Base-by-base conservation (phyloP, 2,888 invertebrate species). In the Timandra comae region DNA sequence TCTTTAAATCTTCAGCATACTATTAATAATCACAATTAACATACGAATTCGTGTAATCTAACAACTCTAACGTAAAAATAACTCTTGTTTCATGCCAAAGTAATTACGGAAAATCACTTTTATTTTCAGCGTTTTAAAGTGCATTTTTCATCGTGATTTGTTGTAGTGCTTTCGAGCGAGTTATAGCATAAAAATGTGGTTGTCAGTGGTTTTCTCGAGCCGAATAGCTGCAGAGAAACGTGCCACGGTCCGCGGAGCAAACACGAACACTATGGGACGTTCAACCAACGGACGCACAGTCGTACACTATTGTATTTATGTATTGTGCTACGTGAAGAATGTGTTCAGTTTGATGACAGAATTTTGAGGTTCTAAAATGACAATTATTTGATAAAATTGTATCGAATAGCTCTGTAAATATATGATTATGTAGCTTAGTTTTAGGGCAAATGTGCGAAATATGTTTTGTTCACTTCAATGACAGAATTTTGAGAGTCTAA, bases 211-310 rank as follows among this genome's bases (percentile, higher is more conserved):
- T 80, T 80, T 73, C 72, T 79, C 76, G 64, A 51, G 45, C 51
- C 72, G 70, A 84, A 84, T 84, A 82, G 70, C 82, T 84, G 66
- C 66, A 79, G 84, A 82, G 84, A 85, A 85, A 85, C 81, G 77
- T 64, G 63, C 47, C 54, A 79, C 79, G 81, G 62, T 81, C 59
- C 46, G 56, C 35, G 52, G 67, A 59, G 62, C 77, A 65, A n/a
- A 60, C 70, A 65, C 66, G 60, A 61, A 63, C 44, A 46, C 44
- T 43, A 35, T 49, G 19, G 46, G 41, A 36, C 51, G 49, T 53
- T 59, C 55, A 56, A 56, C 43, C 46, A 42, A 36, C 32, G 33
- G 22, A 10, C 8, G 11, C 20, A 19, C 38, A 37, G 23, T 26
- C 26, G 24, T 35, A 38, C 34, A 35, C 35, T 41, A 43, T 25